phyloP scores from a whole-genome alignment of 2,888 invertebrate genomes.

The Eilema sororculum region DNA sequence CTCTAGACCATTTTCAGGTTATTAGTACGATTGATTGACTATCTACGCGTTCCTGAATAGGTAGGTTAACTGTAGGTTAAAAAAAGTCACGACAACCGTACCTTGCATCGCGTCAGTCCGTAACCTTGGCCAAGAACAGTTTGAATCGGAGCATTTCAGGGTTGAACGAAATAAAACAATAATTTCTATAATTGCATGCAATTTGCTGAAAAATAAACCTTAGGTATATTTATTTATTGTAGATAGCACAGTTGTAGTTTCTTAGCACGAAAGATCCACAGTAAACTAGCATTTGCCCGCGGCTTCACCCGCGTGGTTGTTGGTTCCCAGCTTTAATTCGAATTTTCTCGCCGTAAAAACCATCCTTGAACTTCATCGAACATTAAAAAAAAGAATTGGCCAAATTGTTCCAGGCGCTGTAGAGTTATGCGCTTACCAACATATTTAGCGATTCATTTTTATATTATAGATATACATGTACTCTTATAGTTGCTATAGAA shows the following conservation, averaged over 20 bases:
- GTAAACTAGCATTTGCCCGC: no score
- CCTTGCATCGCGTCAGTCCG: not conserved
- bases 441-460: no score
- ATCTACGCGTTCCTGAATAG: not conserved
- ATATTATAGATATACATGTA: no score
- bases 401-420: no score
- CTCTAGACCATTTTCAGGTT: not conserved
- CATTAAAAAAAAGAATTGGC: no score
- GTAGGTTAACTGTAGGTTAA: not conserved
- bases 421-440: no score
- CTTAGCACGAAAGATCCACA: not conserved
- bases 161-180: not conserved
- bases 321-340: no score
- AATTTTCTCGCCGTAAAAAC: no score
- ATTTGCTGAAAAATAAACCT: not conserved
- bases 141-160: not conserved
- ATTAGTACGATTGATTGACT: not conserved
- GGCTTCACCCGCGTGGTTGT: no score
- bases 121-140: not conserved
- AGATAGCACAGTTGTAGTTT: not conserved
- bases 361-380: no score
- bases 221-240: not conserved
- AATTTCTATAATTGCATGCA: not conserved
- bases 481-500: not conserved
- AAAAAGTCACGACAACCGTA: not conserved